These are phyloP conservation scores for Drosophila lutescens DNA, from an alignment of 2,888 invertebrate genomes.

Conservation along the genomic window DNA sequence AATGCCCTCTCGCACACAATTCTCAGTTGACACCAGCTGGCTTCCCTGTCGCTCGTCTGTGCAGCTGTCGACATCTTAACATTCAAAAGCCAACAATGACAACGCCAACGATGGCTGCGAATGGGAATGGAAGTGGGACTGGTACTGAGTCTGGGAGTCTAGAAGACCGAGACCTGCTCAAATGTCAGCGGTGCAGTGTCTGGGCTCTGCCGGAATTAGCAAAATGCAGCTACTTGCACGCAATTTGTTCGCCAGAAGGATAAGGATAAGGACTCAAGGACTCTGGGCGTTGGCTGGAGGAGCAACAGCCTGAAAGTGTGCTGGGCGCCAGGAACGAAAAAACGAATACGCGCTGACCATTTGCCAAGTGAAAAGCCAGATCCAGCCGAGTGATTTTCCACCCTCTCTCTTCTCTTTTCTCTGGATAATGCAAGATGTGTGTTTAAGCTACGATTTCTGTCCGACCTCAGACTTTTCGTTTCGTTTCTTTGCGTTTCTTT, in stretches of 20 bases:
- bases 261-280: neutral
- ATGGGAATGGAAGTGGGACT: neutral
- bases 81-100: slow-evolving; percentile 77
- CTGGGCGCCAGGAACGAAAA: slow-evolving; percentile 22
- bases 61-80: slow-evolving; percentile 79
- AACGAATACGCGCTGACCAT: slow-evolving; percentile 57
- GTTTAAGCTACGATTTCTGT: slow-evolving; percentile 47
- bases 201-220: slow-evolving; percentile 69
- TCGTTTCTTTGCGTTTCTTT: neutral
- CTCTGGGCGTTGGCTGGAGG: slow-evolving; percentile 35
- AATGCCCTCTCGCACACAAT: slow-evolving; percentile 60
- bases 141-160: neutral
- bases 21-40: slow-evolving; percentile 68
- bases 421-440: slow-evolving; percentile 49
- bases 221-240: slow-evolving; percentile 77
- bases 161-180: slow-evolving; percentile 39
- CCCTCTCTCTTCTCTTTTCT: slow-evolving; percentile 8
- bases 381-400: slow-evolving; percentile 32
- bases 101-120: slow-evolving; percentile 39
- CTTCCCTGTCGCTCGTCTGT: slow-evolving; percentile 47
- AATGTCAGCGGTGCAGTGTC: slow-evolving; percentile 57
- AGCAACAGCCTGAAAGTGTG: slow-evolving; percentile 66
- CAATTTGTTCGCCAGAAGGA: slow-evolving; percentile 53
- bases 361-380: slow-evolving; percentile 61
- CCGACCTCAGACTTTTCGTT: slow-evolving; percentile 35